Conservation (phyloP, 2,113 vertebrate genomes). For the Aleadryas rufinucha region DNA sequence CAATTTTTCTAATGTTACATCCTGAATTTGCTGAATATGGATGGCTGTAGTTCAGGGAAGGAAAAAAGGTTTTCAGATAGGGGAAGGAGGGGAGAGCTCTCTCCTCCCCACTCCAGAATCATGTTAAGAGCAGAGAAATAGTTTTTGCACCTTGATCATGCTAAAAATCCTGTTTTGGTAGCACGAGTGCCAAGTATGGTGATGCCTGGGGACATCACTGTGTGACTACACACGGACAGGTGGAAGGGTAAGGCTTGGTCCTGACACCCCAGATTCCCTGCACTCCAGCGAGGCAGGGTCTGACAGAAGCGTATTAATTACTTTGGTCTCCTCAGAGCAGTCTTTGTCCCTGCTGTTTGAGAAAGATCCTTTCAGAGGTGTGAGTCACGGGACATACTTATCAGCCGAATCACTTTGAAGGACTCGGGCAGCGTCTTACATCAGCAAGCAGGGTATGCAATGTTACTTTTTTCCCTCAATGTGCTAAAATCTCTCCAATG, state of each 20-base stretch:
- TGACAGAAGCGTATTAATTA: rapidly evolving
- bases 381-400: not conserved
- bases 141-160: not conserved
- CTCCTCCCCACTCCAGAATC: not conserved
- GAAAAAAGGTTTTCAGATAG: not conserved
- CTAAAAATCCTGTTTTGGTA: not conserved
- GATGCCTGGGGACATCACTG: not conserved
- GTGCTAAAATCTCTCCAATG: not conserved
- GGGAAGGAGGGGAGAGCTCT: not conserved
- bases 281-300: not conserved
- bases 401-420: not conserved
- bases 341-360: not conserved
- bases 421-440: not conserved
- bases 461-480: not conserved
- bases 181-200: rapidly evolving
- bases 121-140: not conserved
- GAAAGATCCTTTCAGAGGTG: not conserved
- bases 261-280: not conserved
- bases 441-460: not conserved
- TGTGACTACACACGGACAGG: not conserved
- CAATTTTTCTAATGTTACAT: not conserved
- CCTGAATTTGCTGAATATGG: not conserved
- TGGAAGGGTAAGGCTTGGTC: not conserved
- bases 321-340: not conserved
- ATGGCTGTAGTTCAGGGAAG: not conserved